Percentiles rank a stretch among this genome's conserved stretches.
These are phyloP conservation scores for Drosophila tsacasi DNA, from an alignment of 1,140 invertebrate species.

Conservation along the genomic window DNA sequence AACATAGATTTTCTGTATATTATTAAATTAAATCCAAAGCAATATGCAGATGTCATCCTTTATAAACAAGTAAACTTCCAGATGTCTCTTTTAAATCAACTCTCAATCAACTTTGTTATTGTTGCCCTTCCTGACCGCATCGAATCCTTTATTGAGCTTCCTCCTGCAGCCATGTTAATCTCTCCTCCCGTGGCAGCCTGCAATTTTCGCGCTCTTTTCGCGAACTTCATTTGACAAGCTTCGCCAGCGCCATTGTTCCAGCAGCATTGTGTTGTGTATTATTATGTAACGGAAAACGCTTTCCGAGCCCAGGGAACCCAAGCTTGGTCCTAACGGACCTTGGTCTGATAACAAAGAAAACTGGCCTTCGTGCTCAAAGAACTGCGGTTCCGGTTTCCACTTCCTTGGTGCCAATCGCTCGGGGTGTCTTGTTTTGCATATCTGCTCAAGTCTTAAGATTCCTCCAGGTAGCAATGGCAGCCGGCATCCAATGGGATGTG, in stretches of 20 bases:
- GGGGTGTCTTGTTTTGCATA: slow-evolving; percentile 42
- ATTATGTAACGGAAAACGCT: slow-evolving; percentile 44
- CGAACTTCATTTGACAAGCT: slow-evolving; percentile 30
- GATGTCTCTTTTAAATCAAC: neutral
- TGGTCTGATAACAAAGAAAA: slow-evolving; percentile 40
- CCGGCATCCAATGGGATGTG: slow-evolving; percentile 60
- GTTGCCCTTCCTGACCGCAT: slow-evolving; percentile 10
- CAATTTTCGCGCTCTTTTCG: slow-evolving; percentile 66
- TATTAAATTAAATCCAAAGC: neutral
- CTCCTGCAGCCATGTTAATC: slow-evolving; percentile 2
- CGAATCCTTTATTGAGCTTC: slow-evolving; percentile 19
- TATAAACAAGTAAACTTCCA: neutral
- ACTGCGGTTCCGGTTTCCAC: slow-evolving; percentile 41
- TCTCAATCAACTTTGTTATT: neutral
- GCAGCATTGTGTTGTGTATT: slow-evolving; percentile 15
- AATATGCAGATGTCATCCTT: neutral
- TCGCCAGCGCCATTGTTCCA: slow-evolving; percentile 20
- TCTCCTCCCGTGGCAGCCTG: slow-evolving; percentile 18
- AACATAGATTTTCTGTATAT: neutral
- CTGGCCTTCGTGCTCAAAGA: slow-evolving; percentile 15
- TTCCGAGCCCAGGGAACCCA: slow-evolving; percentile 4
- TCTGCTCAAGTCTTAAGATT: slow-evolving; percentile 10
- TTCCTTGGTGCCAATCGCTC: slow-evolving; percentile 52
- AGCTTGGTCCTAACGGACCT: slow-evolving; percentile 46
- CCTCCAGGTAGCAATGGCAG: slow-evolving; percentile 61